These are phyloP conservation scores for Drosophila antonietae DNA, from an alignment of 2,888 invertebrate species.

Conservation along the genomic window DNA sequence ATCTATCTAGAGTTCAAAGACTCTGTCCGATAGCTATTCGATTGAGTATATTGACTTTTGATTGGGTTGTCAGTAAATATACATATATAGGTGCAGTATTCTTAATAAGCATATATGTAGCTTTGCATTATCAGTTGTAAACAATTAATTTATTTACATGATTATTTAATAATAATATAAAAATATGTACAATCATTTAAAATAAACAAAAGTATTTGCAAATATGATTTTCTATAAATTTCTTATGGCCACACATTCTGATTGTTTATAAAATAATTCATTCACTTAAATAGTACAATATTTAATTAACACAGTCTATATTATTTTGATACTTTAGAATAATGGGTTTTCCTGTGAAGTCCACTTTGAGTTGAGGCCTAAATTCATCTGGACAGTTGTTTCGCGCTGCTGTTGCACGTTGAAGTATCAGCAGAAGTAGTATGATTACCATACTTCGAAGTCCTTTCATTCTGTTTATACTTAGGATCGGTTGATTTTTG, in stretches of 20 bases:
- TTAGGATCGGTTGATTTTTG: not conserved
- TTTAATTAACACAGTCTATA: not conserved
- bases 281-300: not conserved
- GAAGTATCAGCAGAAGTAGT: conserved; percentile 3
- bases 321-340: not conserved
- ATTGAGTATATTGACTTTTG: too few relatives aligned
- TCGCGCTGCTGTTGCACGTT: not conserved
- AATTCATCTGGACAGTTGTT: not conserved
- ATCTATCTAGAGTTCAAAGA: too few relatives aligned
- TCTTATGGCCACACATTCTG: not conserved
- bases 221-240: not conserved
- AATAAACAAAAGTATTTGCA: not conserved
- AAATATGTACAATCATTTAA: not conserved
- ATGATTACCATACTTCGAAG: not conserved
- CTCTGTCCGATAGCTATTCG: not conserved
- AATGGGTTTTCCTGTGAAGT: not conserved
- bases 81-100: not conserved
- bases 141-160: not conserved
- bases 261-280: not conserved
- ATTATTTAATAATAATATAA: not conserved
- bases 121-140: not conserved
- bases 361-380: not conserved
- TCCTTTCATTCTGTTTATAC: not conserved
- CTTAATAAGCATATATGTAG: not conserved
- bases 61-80: not conserved